These are phyloP conservation scores for Danio albolineatus DNA, from an alignment of 2,797 vertebrate species.

Conservation along the genomic window DNA sequence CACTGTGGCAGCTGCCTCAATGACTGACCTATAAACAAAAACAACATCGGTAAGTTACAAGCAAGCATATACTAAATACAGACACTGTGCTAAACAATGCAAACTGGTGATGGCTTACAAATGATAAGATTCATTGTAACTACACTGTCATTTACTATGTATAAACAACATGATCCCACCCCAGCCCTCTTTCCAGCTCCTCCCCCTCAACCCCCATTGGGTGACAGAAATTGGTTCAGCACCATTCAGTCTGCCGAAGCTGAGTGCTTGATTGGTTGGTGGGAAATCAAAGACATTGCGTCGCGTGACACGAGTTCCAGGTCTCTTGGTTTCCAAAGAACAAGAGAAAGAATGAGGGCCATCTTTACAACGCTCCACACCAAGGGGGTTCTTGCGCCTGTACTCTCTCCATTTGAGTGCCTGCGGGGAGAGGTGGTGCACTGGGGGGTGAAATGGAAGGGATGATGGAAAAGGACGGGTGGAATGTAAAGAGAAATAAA, in stretches of 20 bases:
- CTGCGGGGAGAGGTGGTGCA: constrained; percentile 95
- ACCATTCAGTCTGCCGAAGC: constrained; percentile 84
- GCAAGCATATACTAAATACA: constrained; percentile 28
- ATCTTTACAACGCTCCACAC: constrained; percentile 78
- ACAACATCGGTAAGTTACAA: constrained; percentile 32
- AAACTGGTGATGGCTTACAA: neutral
- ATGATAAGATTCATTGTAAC: neutral
- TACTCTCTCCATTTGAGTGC: constrained; percentile 98
- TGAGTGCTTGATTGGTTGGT: constrained; percentile 73
- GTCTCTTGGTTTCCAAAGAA: constrained; percentile 78
- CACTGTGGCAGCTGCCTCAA: constrained; percentile 81
- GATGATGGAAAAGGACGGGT: constrained; percentile 24
- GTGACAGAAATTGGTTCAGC: constrained; percentile 63
- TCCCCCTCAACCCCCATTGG: neutral
- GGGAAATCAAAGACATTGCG: constrained; percentile 93
- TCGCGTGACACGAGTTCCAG: constrained; percentile 76
- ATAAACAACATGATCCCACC: neutral
- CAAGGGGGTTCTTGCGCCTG: constrained; percentile 91
- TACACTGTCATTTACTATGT: neutral
- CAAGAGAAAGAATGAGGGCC: constrained; percentile 65
- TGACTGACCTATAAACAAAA: constrained; percentile 76
- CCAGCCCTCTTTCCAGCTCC: neutral
- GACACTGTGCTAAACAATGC: constrained; percentile 7
- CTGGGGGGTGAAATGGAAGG: constrained; percentile 71
- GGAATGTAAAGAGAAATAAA: constrained; percentile 46